A percentile compares a stretch with the other conserved stretches of the same genome.
These are phyloP conservation scores for Synergus laeviventris DNA, from an alignment of 2,888 invertebrate genomes.

Conservation along the genomic window DNA sequence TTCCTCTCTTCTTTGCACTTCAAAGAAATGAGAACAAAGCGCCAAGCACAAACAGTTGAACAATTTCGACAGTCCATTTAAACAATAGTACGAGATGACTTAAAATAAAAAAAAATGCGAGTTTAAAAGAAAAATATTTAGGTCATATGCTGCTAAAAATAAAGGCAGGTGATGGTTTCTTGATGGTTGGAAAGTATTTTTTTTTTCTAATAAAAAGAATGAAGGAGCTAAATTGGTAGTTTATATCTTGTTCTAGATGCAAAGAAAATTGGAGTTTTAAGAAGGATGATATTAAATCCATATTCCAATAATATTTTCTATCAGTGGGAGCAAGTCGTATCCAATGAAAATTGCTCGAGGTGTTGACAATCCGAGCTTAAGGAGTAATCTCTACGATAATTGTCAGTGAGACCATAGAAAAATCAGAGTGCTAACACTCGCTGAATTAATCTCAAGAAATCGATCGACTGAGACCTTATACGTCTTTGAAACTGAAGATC, in stretches of 20 bases:
- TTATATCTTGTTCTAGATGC: background rate
- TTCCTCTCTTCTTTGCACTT: background rate
- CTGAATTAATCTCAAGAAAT: constrained; percentile 61
- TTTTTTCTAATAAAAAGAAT: background rate
- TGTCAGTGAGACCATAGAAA: constrained; percentile 61
- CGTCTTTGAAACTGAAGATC: constrained; percentile 51
- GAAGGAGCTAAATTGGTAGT: background rate
- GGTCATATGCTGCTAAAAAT: background rate
- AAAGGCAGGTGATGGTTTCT: background rate
- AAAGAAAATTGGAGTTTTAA: background rate
- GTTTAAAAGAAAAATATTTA: background rate
- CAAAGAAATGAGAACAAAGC: constrained; percentile 1
- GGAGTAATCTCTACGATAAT: constrained; percentile 63
- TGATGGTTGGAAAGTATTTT: background rate
- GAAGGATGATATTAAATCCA: background rate
- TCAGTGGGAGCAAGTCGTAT: background rate
- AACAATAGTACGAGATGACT: background rate
- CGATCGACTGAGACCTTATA: constrained; percentile 54
- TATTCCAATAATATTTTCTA: background rate
- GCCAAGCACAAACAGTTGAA: background rate
- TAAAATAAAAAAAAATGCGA: background rate
- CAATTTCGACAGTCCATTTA: constrained; percentile 1
- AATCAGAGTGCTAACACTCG: constrained; percentile 68
- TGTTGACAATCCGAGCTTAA: constrained; percentile 31
- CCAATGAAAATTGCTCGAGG: background rate